Evolutionary conservation across 1,140 invertebrate species (phyloP), one percentile per base, ranked within the genome.

Genomic region (Diachasmimorpha longicaudata): DNA sequence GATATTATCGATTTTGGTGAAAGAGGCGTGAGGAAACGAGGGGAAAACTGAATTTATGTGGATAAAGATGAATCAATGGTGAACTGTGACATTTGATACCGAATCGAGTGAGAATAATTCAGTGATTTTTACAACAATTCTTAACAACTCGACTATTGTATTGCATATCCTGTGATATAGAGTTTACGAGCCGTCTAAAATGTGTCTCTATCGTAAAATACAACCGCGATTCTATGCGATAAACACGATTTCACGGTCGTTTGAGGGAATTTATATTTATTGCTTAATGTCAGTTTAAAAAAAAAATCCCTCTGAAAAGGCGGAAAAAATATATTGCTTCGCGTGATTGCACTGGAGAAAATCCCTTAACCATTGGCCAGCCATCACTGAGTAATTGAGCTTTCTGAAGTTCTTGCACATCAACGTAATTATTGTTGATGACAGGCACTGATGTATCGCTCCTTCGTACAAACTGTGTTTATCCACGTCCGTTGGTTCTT

Each of bases 391-490:
- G 31, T 70, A 70, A 21, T 52, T 25, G 8, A 72, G 72, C 70
- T 42, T 14, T 46, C 46, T 77, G 67, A 39, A 71, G 77, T 82
- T 81, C 71, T 81, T 81, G 74, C 78, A n/a, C 23, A 78, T 68
- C 70, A 77, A 37, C 72, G 80, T 81, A 85, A 86, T 85, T 85
- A 84, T 85, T 82, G 79, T 82, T 84, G 79, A 82, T 80, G 70
- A 46, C 48, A 76, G 70, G 67, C 80, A 75, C 78, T 86, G 84
- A 86, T 82, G 78, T 84, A 85, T 86, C 63, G 72, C 46, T 21
- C 39, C 75, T 74, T 74, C 44, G 76, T 75, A 76, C 77, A 52
- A 58, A 67, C 55, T 77, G 75, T 79, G 77, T 81, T 81, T 80
- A 75, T 78, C 79, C 72, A 74, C 75, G 68, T 77, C 73, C 75